Base-by-base conservation (phyloP, 1,140 invertebrate species). In the Microplitis mediator region DNA sequence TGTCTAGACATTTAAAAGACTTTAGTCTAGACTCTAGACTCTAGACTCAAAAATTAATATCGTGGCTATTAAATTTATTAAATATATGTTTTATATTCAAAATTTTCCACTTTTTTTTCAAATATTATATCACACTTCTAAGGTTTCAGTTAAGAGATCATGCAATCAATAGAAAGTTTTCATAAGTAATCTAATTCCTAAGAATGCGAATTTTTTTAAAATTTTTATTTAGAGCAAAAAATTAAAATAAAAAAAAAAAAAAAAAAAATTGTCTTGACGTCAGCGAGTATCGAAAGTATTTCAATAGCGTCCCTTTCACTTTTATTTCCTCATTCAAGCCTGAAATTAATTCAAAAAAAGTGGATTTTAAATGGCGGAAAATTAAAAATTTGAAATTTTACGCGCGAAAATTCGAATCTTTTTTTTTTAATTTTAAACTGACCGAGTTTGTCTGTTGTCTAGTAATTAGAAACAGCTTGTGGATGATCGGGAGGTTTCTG, bases 261-360 rank as follows among this genome's bases (percentile, higher is more conserved):
- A 13, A n/a, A 54, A 14, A 54, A n/a, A 23, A 54, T 9, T 32
- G 34, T 9, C n/a, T 23, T 32, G 14, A n/a, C 36, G 50, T 45
- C 8, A 36, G 2, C 51, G 64, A 51, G 39, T 45, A 56, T 67
- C 31, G 51, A 54, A 56, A 50, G 58, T 64, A 13, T 31, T 36
- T 23, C 14, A 58, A 58, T 58, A 14, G 16, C 35, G 39, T 68
- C 69, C 63, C 73, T 74, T 65, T 67, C 63, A 61, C 68, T 74
- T 74, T 74, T 68, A 36, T 67, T 75, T 75, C 64, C 64, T 75
- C 50, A 39, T 69, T 45, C 6, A 45, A 6, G 11, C 3, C 39
- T 45, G 6, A 45, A 45, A 45, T 45, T 45, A 45, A 9, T 11
- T 0, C 6, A 11, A 11, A 45, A 45, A 9, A 45, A 45, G 0